Evolutionary conservation across 2,797 vertebrate species (phyloP).

Genomic region (Mustela erminea): DNA sequence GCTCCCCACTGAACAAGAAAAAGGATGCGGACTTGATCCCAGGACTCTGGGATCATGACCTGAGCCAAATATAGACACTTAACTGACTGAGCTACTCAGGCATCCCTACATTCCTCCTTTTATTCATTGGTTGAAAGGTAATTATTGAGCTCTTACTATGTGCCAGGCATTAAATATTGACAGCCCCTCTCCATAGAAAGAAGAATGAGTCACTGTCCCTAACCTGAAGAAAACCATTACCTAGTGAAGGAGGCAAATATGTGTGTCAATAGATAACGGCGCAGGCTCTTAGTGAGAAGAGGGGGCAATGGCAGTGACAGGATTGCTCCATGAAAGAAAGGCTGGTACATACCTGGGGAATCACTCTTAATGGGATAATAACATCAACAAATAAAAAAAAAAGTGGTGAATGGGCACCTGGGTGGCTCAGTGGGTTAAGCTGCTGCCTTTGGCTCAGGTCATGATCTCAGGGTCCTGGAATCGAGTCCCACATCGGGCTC

Average conservation of each 20-base stretch:
- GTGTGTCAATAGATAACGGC: no score
- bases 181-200: fast-evolving
- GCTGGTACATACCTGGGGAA: background rate
- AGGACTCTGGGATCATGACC: no score
- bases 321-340: background rate
- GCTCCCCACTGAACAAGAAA: no score
- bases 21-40: no score
- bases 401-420: background rate
- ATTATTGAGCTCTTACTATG: background rate
- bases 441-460: no score
- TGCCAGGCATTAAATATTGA: background rate
- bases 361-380: background rate
- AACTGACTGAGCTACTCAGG: no score
- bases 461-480: no score
- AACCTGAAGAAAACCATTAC: background rate
- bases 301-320: background rate
- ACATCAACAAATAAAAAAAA: background rate
- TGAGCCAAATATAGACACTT: no score
- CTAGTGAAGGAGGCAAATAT: background rate
- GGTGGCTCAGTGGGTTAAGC: no score
- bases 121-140: background rate
- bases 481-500: no score
- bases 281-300: background rate
- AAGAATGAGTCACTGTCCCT: background rate
- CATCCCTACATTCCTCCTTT: background rate